Percentiles rank a stretch among this genome's conserved stretches.
phyloP scores from a whole-genome alignment of 2,113 vertebrate species.

The Rhodinocichla rosea region DNA sequence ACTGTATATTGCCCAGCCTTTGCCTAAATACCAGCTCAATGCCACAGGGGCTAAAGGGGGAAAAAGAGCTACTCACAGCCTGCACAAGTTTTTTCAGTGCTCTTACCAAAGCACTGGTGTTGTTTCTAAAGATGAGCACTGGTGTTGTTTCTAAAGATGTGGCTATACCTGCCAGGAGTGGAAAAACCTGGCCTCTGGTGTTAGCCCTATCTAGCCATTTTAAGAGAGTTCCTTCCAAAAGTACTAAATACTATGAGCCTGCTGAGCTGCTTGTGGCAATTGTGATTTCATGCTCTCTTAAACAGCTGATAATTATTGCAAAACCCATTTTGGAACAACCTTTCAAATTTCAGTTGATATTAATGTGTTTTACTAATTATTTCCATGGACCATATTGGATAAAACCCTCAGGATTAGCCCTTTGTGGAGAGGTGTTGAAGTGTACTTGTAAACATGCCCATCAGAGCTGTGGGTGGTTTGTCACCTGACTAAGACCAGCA shows the following conservation, averaged over 20 bases:
- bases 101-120: neutral
- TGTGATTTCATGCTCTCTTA: neutral
- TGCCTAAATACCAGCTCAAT: neutral
- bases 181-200: neutral
- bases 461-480: neutral
- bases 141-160: neutral
- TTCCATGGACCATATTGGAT: neutral
- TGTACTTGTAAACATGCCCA: neutral
- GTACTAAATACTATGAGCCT: neutral
- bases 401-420: neutral
- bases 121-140: neutral
- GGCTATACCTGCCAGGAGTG: neutral
- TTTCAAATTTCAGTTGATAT: neutral
- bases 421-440: neutral
- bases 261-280: neutral
- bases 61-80: neutral
- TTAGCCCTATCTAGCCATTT: neutral
- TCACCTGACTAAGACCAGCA: accelerated
- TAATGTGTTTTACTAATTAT: neutral
- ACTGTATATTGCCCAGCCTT: neutral
- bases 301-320: neutral
- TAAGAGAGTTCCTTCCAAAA: neutral
- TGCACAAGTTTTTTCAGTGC: neutral
- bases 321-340: neutral
- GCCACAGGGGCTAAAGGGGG: neutral